Evolutionary conservation across 2,797 vertebrate species (phyloP), one percentile per base, ranked within the genome.

Genomic region (Enteromius paludinosus): DNA sequence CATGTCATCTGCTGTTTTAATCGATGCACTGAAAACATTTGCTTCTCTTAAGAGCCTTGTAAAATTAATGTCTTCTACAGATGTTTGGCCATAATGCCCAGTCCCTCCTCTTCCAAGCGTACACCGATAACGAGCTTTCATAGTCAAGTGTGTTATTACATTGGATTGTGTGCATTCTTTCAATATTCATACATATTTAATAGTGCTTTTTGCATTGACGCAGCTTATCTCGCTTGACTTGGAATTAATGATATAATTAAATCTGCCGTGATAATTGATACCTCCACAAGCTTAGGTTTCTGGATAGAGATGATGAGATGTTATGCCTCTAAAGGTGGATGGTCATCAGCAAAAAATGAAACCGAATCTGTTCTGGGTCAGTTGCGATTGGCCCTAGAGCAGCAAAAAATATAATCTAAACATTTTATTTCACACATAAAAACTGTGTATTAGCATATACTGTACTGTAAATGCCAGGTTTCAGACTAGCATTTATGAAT

Each of bases 161-260:
- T 81, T 20, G 33, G 49, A 52, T 81, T 4, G 14, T 52, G 72
- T 69, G 41, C 61, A 45, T 35, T 62, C 45, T 49, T 59, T 79
- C 18, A 38, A 41, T 20, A 74, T 75, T 54, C 62, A 43, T 82
- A n/a, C 80, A 68, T 66, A 47, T 82, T 82, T 66, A 65, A 82
- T 66, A 52, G 12, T 41, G 64, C 17, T 70, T 68, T 64, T 64
- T 66, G 35, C 25, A 41, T 28, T 62, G 52, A 61, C 28, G 41
- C 18, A 33, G 45, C 61, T 41, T 52, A n/a, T 81, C n/a, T 81
- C 2, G 17, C 38, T 68, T 76, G 54, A 62, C 45, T 56, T 43
- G 25, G 33, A 77, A 62, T 41, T 65, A 84, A 66, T 52, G 54
- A 14, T 25, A 54, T 61, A 78, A 81, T 76, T 72, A 49, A 62